Percentiles rank a stretch among this genome's conserved stretches.
These are phyloP conservation scores for Misgurnus mizolepis DNA, from an alignment of 2,113 vertebrate genomes.

Conservation along the genomic window DNA sequence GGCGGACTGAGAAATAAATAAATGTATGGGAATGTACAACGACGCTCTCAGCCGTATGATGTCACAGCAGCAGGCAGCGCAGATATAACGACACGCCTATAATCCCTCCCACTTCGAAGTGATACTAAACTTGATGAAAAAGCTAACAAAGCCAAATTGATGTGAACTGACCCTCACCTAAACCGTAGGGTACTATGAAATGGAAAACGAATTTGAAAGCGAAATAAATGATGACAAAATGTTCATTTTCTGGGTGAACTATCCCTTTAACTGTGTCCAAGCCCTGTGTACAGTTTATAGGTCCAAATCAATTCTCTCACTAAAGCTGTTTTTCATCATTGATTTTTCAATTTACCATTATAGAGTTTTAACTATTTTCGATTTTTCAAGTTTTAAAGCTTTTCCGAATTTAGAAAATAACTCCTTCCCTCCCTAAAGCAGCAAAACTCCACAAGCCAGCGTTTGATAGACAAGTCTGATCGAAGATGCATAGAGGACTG, in stretches of 20 bases:
- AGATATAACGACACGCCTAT: too few species aligned
- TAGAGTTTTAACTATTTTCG: constrained; percentile 6
- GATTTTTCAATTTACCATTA: constrained; percentile 49
- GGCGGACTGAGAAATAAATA: too few species aligned
- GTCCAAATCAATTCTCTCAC: constrained; percentile 48
- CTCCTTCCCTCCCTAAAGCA: not conserved
- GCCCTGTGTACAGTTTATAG: constrained; percentile 32
- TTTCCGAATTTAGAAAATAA: constrained; percentile 36
- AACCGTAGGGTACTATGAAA: too few species aligned
- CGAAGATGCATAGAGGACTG: not conserved
- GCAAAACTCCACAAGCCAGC: constrained; percentile 8
- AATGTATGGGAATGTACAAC: too few species aligned
- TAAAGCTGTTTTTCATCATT: constrained; percentile 36
- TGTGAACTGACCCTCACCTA: too few species aligned
- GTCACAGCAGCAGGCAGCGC: too few species aligned
- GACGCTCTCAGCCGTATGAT: too few species aligned
- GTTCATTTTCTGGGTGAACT: not conserved
- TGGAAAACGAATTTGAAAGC: too few species aligned
- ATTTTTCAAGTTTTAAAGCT: not conserved
- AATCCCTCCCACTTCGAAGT: too few species aligned
- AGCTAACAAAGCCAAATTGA: too few species aligned
- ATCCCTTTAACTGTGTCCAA: constrained; percentile 16
- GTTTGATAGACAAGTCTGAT: constrained; percentile 1
- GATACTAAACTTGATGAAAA: too few species aligned
- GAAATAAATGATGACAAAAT: too few species aligned